Conservation (phyloP, 1,140 invertebrate genomes). For the Drosophila asahinai region DNA sequence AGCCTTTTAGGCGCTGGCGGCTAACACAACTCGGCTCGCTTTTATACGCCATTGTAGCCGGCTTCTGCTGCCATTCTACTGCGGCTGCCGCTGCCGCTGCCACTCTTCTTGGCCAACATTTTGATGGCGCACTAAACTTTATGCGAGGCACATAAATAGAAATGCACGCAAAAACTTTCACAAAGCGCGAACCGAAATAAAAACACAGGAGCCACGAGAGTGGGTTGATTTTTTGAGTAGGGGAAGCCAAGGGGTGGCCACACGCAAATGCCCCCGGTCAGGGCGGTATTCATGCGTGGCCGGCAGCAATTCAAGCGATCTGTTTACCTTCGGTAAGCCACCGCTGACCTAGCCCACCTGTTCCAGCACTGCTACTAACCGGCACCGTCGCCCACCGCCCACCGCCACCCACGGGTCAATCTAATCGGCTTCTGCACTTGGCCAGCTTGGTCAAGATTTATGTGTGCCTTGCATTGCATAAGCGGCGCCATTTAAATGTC, state of each 20-base stretch:
- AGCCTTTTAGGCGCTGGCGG: constrained; percentile 72
- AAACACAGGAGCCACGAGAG: constrained; percentile 12
- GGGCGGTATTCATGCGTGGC: constrained; percentile 42
- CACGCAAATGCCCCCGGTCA: constrained; percentile 47
- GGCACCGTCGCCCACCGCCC: not conserved
- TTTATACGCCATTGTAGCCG: constrained; percentile 49
- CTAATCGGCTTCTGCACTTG: constrained; percentile 66
- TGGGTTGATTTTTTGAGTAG: constrained; percentile 4
- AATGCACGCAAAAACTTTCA: constrained; percentile 68
- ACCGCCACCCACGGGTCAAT: constrained; percentile 33
- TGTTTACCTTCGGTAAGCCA: constrained; percentile 44
- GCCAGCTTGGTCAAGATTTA: constrained; percentile 67
- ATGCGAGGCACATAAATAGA: constrained; percentile 78
- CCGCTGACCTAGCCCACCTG: constrained; percentile 6
- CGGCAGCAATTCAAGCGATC: constrained; percentile 21
- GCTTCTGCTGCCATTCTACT: constrained; percentile 7
- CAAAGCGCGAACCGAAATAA: constrained; percentile 41
- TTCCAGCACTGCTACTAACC: not conserved
- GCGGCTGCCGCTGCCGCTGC: constrained; percentile 7
- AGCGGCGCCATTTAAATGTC: constrained; percentile 74
- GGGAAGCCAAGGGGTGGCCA: not conserved
- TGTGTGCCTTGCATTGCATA: constrained; percentile 74
- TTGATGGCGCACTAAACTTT: constrained; percentile 78
- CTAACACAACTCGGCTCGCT: constrained; percentile 37
- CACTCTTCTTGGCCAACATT: constrained; percentile 39